phyloP scores from a whole-genome alignment of 2,113 vertebrate genomes.

The Marmota flaviventris region DNA sequence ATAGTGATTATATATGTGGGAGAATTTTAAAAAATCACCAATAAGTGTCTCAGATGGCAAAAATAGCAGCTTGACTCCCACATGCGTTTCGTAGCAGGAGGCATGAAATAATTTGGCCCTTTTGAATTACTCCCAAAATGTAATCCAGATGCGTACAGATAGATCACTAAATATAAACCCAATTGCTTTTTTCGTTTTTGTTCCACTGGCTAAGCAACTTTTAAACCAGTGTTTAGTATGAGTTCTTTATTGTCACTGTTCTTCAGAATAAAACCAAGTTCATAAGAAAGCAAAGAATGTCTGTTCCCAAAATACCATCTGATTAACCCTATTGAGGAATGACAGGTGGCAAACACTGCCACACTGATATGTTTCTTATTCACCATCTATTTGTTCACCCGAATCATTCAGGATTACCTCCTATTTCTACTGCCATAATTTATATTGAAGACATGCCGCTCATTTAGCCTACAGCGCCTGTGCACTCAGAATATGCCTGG shows the following conservation, averaged over 20 bases:
- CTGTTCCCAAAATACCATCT: not conserved
- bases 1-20: slow-evolving; percentile 81
- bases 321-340: not conserved
- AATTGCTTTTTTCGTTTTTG: slow-evolving; percentile 84
- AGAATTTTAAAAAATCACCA: slow-evolving; percentile 82
- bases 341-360: not conserved
- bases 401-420: not conserved
- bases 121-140: slow-evolving; percentile 85
- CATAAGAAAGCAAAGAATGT: slow-evolving; percentile 46
- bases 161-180: slow-evolving; percentile 87
- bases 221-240: slow-evolving; percentile 73
- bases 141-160: slow-evolving; percentile 86
- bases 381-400: not conserved
- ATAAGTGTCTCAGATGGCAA: slow-evolving; percentile 86
- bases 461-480: not conserved
- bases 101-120: slow-evolving; percentile 83
- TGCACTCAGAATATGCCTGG: not conserved
- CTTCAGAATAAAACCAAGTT: slow-evolving; percentile 73
- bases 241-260: slow-evolving; percentile 74
- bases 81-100: slow-evolving; percentile 85
- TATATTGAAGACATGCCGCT: not conserved
- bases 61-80: slow-evolving; percentile 88
- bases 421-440: not conserved
- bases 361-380: not conserved
- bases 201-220: slow-evolving; percentile 78